These are phyloP conservation scores for Heliconius ethilla DNA, from an alignment of 2,888 invertebrate species.

Conservation along the genomic window DNA sequence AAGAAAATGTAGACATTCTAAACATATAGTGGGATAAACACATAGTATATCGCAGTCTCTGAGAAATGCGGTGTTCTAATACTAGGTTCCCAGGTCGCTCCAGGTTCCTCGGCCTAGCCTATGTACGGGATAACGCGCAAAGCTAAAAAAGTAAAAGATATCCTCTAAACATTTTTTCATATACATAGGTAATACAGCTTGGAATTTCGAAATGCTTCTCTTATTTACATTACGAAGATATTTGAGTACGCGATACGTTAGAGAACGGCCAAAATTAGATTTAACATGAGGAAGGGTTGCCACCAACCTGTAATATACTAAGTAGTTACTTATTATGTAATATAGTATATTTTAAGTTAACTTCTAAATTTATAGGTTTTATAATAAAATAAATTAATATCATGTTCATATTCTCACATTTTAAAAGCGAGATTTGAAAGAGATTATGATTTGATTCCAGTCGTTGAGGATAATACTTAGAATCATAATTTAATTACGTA, in stretches of 20 bases:
- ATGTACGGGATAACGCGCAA: background rate
- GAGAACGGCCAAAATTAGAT: slow-evolving; percentile 26
- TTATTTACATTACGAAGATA: slow-evolving; percentile 19
- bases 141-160: background rate
- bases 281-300: slow-evolving; percentile 14
- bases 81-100: background rate
- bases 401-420: no score
- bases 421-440: no score
- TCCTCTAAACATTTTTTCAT: background rate
- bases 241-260: slow-evolving; percentile 20
- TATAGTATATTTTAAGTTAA: background rate
- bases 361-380: no score
- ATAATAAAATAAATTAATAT: no score
- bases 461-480: no score
- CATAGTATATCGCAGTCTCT: no score
- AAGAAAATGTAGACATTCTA: no score
- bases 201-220: slow-evolving; percentile 5
- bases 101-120: no score
- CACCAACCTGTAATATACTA: background rate
- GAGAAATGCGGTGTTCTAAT: background rate
- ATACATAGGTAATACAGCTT: background rate
- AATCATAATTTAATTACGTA: no score
- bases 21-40: no score
- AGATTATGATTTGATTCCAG: no score
- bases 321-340: background rate